Conservation (phyloP, 1,140 invertebrate species). For the Habropoda laboriosa region DNA sequence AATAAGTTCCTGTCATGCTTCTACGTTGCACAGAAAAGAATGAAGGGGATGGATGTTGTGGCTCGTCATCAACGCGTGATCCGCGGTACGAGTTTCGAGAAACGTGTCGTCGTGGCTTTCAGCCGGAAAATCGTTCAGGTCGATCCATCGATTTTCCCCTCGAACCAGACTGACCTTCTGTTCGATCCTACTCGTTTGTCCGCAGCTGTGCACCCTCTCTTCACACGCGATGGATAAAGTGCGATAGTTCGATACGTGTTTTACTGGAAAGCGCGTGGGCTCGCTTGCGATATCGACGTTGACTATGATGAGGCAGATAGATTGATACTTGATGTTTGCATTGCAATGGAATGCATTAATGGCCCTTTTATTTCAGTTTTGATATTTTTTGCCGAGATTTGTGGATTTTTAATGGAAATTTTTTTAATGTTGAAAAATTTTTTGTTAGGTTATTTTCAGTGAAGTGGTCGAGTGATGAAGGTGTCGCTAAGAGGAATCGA, state of each 20-base stretch:
- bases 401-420: no score
- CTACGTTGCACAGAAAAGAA: background rate
- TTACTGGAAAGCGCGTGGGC: background rate
- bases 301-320: background rate
- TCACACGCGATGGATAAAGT: slow-evolving; percentile 19
- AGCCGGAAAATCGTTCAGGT: background rate
- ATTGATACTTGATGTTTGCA: background rate
- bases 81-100: background rate
- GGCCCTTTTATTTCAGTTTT: no score
- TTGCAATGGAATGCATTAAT: background rate
- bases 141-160: slow-evolving; percentile 16
- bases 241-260: slow-evolving; percentile 16
- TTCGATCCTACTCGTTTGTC: slow-evolving; percentile 8
- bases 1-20: background rate
- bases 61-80: background rate
- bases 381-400: no score
- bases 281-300: background rate
- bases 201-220: background rate
- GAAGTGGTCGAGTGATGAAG: no score
- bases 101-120: background rate
- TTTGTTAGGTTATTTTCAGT: no score
- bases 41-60: background rate
- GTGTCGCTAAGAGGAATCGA: no score
- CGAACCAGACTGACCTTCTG: slow-evolving; percentile 31
- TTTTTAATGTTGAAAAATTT: no score